Conservation (phyloP, 1,140 invertebrate genomes). For the Parapsyche elsis region DNA sequence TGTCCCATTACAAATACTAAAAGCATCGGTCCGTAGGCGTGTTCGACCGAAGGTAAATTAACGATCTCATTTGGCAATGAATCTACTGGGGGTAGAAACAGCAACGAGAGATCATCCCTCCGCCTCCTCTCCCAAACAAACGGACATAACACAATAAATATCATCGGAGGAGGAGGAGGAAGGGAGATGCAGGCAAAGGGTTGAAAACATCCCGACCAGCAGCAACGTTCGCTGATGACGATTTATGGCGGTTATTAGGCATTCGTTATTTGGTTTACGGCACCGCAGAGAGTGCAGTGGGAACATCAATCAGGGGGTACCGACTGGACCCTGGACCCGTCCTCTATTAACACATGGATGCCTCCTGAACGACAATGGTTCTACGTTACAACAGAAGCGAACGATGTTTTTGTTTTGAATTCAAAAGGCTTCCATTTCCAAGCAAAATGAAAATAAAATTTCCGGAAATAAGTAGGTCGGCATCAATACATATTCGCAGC, state of each 20-base stretch:
- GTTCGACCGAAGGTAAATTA: slow-evolving; percentile 41
- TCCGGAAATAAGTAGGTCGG: too few relatives aligned
- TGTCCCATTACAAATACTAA: not conserved
- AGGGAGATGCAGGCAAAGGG: slow-evolving; percentile 34
- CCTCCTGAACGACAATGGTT: not conserved
- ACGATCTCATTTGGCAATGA: slow-evolving; percentile 49
- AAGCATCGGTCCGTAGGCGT: slow-evolving; percentile 1
- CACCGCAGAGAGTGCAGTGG: slow-evolving; percentile 44
- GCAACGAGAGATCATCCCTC: slow-evolving; percentile 10
- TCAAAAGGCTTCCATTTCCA: too few relatives aligned
- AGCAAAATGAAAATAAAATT: too few relatives aligned
- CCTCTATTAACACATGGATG: not conserved
- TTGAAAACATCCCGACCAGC: slow-evolving; percentile 42
- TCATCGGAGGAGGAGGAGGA: not conserved
- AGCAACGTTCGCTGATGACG: slow-evolving; percentile 46
- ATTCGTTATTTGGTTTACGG: slow-evolving; percentile 53
- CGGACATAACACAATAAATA: slow-evolving; percentile 52
- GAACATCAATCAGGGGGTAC: slow-evolving; percentile 23
- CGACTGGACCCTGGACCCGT: not conserved
- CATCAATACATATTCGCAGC: too few relatives aligned
- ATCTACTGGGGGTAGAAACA: slow-evolving; percentile 20
- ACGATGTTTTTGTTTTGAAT: too few relatives aligned
- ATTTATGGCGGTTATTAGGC: slow-evolving; percentile 51
- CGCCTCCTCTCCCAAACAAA: slow-evolving; percentile 30
- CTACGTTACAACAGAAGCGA: too few relatives aligned